These are phyloP conservation scores for Scaptomyza flava DNA, from an alignment of 2,888 invertebrate genomes.

Conservation along the genomic window DNA sequence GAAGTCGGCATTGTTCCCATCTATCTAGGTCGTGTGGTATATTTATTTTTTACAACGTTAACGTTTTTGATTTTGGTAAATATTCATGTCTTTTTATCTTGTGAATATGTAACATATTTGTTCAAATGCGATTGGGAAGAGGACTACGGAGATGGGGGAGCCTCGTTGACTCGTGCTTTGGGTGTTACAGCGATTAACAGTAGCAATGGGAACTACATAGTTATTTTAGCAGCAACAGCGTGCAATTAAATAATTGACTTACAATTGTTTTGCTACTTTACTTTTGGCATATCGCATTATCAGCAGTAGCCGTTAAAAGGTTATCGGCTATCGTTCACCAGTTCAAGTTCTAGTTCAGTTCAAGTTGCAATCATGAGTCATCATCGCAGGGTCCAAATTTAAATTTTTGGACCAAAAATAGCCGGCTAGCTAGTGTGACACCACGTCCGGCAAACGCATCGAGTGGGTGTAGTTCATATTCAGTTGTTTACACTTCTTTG, in stretches of 20 bases:
- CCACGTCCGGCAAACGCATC: slow-evolving; percentile 32
- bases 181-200: too few relatives aligned
- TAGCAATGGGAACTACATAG: neutral
- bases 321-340: slow-evolving; percentile 19
- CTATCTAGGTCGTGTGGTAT: too few relatives aligned
- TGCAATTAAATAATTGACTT: neutral
- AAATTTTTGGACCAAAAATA: slow-evolving; percentile 40
- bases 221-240: neutral
- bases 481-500: slow-evolving; percentile 40
- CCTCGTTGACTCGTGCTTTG: too few relatives aligned
- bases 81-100: too few relatives aligned
- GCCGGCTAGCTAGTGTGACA: slow-evolving; percentile 29
- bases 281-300: neutral
- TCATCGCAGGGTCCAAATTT: slow-evolving; percentile 18
- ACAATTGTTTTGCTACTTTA: neutral
- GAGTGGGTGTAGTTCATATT: slow-evolving; percentile 32
- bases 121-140: too few relatives aligned
- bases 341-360: slow-evolving; percentile 22
- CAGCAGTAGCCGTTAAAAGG: slow-evolving; percentile 3
- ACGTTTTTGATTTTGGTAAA: too few relatives aligned
- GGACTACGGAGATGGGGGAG: too few relatives aligned
- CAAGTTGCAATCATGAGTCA: slow-evolving; percentile 9
- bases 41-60: too few relatives aligned
- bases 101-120: too few relatives aligned
- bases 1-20: too few relatives aligned